A percentile compares a stretch with the other conserved stretches of the same genome.
Evolutionary conservation across 2,113 vertebrate genomes (phyloP).

Genomic region (Clinocottus analis): DNA sequence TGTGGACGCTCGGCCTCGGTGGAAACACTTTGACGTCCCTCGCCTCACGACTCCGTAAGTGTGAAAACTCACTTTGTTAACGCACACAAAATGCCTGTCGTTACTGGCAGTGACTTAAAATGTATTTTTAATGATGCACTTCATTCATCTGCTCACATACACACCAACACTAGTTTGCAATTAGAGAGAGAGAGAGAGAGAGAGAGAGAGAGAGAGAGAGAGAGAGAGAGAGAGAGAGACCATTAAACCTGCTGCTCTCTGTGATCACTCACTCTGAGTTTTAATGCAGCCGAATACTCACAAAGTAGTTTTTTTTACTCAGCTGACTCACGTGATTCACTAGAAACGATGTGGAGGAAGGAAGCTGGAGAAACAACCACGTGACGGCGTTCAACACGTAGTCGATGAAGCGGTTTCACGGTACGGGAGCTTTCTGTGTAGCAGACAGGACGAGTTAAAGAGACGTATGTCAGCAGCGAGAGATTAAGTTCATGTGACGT

Average conservation of each 20-base stretch:
- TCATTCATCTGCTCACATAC: background rate
- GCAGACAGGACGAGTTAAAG: background rate
- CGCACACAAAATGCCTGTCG: background rate
- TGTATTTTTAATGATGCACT: background rate
- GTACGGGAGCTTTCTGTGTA: background rate
- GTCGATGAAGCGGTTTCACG: background rate
- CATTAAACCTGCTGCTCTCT: background rate
- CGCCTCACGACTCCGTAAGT: background rate
- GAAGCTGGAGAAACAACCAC: background rate
- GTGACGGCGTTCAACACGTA: background rate
- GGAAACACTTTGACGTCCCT: constrained; percentile 2
- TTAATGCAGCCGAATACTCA: background rate
- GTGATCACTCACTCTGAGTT: background rate
- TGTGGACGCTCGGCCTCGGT: no score
- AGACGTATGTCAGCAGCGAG: background rate
- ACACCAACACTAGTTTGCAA: background rate
- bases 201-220: background rate
- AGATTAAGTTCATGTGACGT: background rate
- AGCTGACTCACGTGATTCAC: constrained; percentile 6
- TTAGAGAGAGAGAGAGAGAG: background rate
- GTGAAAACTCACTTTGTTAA: background rate
- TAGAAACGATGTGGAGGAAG: background rate
- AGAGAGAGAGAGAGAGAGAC: background rate
- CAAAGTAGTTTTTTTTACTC: background rate
- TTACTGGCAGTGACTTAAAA: background rate